Base-by-base conservation (phyloP, 2,797 vertebrate genomes). In the Percopsis omiscomaycus region DNA sequence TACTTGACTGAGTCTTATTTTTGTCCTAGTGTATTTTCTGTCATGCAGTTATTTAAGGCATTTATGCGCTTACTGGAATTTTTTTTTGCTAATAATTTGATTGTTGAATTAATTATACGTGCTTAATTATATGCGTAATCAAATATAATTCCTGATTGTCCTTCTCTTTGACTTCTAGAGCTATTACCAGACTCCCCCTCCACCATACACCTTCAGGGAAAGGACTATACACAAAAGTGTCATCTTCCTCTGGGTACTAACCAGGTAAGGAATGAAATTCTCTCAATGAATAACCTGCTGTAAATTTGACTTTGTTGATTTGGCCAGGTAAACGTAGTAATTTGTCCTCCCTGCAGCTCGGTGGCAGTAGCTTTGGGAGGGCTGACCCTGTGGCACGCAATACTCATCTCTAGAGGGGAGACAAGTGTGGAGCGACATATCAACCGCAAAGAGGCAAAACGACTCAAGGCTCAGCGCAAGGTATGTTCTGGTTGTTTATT, bases 341-440 rank as follows among this genome's bases (percentile, higher is more conserved):
- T 5, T 1, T 22, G 14, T 22, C 27, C 59, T 61, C 44, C 66
- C 45, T 63, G 63, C 87, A 99, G 98, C 86, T 98, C 97, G 0
- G 98, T 99, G 71, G 91, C 95, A 0, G 69, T 98, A 9, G 96
- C 96, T 22, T 86, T 99, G 64, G 96, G 95, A 48, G 95, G 93
- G 42, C 95, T 99, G 59, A 98, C 95, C 0, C 60, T 96, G 54
- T 99, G 98, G 98, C 98, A 99, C 0, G 83, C 90, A 0, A 79
- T 91, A 14, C 95, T 99, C 51, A 98, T 98, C 88, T 94, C 90
- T 66, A 92, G 92, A 0, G 98, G 95, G 3, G 96, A 99, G 88
- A 99, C 97, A 65, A 99, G 97, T 69, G 94, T 99, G 0, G 98
- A 99, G 89, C 92, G 96, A 68, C 96, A 98, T 86, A 98, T 98